Evolutionary conservation across 2,888 invertebrate species (phyloP), one percentile per base, ranked within the genome.

Genomic region (Lasioglossum lativentre): DNA sequence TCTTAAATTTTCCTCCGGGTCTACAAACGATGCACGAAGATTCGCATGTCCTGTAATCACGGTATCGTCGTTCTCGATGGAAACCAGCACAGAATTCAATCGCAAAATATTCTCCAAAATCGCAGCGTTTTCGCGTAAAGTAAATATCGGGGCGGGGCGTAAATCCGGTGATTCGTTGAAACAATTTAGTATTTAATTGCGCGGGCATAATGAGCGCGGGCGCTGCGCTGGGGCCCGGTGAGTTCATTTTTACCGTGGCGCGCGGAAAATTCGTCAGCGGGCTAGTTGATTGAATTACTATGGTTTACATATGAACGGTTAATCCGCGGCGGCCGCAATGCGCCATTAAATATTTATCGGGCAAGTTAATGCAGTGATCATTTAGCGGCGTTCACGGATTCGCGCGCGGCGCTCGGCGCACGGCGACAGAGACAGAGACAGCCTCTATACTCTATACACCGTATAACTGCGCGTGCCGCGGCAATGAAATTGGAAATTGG

Each of bases 401-500:
- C 74, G 74, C 73, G 40, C 52, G 23, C 52, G 23, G 10, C 10
- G 47, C 47, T 47, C 19, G 52, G 2, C 52, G 52, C 52, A n/a
- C 38, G 56, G 34, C 73, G 72, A 79, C 75, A 40, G 68, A 40
- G 68, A 30, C 30, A 63, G 70, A 30, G n/a, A n/a, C n/a, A n/a
- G n/a, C n/a, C n/a, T n/a, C n/a, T n/a, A n/a, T n/a, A n/a, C 70
- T 84, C 66, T 52, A 52, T 30, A 34, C 75, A 34, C 75, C 40
- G 83, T 82, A 82, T 75, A 88, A 78, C 84, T 63, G 77, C 86
- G 85, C 85, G 88, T 86, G 83, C 83, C 87, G 79, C 30, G 85
- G 82, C 88, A 80, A 86, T 87, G 91, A 92, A 93, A 93, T 93
- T 93, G 92, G 92, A 93, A 93, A 93, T 94, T 93, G 89, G 92